phyloP scores from a whole-genome alignment of 2,888 invertebrate species.

The Aricia artaxerxes region DNA sequence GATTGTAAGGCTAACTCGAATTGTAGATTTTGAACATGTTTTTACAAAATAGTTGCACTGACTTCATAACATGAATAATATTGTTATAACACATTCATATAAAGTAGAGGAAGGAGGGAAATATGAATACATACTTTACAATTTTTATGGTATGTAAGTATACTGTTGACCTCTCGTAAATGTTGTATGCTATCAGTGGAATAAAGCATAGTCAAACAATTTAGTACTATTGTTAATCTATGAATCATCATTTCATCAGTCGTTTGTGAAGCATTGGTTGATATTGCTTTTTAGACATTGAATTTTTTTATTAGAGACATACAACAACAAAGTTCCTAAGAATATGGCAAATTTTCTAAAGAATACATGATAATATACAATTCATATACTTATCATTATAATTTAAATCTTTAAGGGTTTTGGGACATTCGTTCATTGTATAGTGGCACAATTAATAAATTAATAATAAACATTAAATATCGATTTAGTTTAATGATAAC shows the following conservation, averaged over 20 bases:
- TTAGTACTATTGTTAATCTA: background rate
- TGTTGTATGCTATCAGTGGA: background rate
- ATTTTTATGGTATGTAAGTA: too few species aligned
- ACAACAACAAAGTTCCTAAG: constrained; percentile 6
- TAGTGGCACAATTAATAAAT: too few species aligned
- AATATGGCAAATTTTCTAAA: constrained; percentile 1
- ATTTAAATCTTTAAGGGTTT: too few species aligned
- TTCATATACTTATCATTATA: too few species aligned
- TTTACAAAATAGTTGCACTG: background rate
- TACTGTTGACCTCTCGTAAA: background rate
- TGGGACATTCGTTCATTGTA: too few species aligned
- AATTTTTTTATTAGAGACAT: background rate
- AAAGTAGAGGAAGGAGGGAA: background rate
- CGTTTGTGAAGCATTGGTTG: background rate
- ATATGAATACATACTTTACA: background rate
- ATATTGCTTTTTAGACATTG: background rate
- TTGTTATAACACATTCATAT: background rate
- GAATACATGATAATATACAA: background rate
- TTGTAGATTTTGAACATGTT: background rate
- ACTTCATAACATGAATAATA: background rate
- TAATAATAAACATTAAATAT: too few species aligned
- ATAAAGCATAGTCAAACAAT: background rate
- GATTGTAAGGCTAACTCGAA: background rate
- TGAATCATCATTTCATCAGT: too few species aligned
- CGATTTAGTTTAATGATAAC: background rate